Evolutionary conservation across 2,888 invertebrate species (phyloP).

Genomic region (Chydorus sphaericus): DNA sequence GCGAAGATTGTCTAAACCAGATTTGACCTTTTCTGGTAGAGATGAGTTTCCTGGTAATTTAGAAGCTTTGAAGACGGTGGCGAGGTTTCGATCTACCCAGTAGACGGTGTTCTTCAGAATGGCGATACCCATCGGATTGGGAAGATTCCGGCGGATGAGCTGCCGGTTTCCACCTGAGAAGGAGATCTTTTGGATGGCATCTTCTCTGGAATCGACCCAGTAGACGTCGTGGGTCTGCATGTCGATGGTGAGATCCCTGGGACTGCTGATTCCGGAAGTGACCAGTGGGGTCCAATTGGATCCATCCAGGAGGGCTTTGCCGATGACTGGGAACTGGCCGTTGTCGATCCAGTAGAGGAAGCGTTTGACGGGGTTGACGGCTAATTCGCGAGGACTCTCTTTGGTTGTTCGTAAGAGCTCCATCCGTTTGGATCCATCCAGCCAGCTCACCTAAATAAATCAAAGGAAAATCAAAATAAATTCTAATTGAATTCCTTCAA

Average conservation of each 20-base stretch:
- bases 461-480: no score
- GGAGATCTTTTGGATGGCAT: constrained; percentile 84
- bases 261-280: constrained; percentile 77
- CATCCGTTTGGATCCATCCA: constrained; percentile 80
- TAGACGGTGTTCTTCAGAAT: constrained; percentile 69
- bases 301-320: constrained; percentile 75
- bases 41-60: constrained; percentile 54
- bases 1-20: constrained; percentile 67
- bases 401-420: constrained; percentile 79
- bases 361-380: constrained; percentile 86
- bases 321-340: constrained; percentile 88
- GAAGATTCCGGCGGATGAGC: constrained; percentile 68
- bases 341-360: constrained; percentile 94
- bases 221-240: constrained; percentile 87
- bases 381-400: constrained; percentile 86
- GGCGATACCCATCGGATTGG: constrained; percentile 87
- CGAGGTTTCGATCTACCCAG: constrained; percentile 87
- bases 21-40: constrained; percentile 54
- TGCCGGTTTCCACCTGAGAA: constrained; percentile 66
- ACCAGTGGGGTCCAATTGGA: constrained; percentile 71
- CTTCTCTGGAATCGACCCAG: constrained; percentile 91
- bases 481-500: no score
- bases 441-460: no score
- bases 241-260: constrained; percentile 80
- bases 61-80: constrained; percentile 63